These are phyloP conservation scores for Sarcoramphus papa DNA, from an alignment of 2,797 vertebrate species.

Conservation along the genomic window DNA sequence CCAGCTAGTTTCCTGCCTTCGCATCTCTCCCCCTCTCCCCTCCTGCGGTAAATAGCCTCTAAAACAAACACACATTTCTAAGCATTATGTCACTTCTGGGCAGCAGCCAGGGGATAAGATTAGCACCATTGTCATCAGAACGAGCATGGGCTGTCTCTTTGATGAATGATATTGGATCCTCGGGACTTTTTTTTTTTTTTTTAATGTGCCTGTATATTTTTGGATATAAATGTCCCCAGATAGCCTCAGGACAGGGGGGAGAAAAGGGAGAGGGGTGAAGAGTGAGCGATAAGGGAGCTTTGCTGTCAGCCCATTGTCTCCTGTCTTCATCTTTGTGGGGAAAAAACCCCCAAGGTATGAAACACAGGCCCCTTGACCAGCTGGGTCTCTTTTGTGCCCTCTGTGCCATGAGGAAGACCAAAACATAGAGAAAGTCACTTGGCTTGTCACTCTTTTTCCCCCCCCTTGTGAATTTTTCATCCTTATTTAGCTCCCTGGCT, in stretches of 20 bases:
- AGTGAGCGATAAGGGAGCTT: not conserved
- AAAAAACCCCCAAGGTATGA: not conserved
- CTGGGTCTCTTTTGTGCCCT: not conserved
- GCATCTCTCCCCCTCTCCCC: not conserved
- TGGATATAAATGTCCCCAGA: slow-evolving; percentile 26
- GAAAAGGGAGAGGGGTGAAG: not conserved
- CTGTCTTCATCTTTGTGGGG: not conserved
- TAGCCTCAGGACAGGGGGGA: not conserved
- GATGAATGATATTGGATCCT: slow-evolving; percentile 36
- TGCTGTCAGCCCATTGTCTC: not conserved
- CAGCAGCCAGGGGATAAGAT: slow-evolving; percentile 55
- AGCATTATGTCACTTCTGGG: slow-evolving; percentile 57
- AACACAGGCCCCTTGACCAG: not conserved
- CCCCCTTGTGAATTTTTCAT: not conserved
- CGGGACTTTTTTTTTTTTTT: not conserved
- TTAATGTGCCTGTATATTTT: slow-evolving; percentile 21
- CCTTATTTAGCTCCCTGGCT: slow-evolving; percentile 33
- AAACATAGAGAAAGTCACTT: not conserved
- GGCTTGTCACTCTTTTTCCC: not conserved
- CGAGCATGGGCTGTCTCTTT: slow-evolving; percentile 21
- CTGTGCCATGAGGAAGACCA: not conserved
- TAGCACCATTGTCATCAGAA: slow-evolving; percentile 58
- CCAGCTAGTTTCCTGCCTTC: not conserved
- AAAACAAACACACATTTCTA: slow-evolving; percentile 31
- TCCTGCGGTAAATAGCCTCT: slow-evolving; percentile 3